phyloP scores from a whole-genome alignment of 2,888 invertebrate genomes.

The Schizaphis graminum region DNA sequence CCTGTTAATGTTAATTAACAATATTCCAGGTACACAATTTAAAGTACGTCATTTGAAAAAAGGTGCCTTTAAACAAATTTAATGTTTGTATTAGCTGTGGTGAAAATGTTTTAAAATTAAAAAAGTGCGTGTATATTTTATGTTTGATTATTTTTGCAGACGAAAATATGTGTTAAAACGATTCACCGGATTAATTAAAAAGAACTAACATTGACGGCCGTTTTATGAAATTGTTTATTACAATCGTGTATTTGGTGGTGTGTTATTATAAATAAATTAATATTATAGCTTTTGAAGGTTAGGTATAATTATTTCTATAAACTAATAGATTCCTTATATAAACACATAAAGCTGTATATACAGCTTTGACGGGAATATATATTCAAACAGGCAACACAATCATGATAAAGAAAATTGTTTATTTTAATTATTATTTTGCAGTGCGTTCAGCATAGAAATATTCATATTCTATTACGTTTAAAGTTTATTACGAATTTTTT shows the following conservation, averaged over 20 bases:
- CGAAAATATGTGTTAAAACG: background rate
- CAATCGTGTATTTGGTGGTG: background rate
- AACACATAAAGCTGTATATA: background rate
- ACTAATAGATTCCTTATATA: background rate
- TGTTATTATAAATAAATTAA: background rate
- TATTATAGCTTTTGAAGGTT: background rate
- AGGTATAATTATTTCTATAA: background rate
- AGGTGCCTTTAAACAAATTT: background rate
- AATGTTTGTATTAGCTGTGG: background rate
- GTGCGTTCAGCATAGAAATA: background rate
- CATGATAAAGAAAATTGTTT: background rate
- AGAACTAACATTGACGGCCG: background rate
- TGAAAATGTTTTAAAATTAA: background rate
- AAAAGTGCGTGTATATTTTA: background rate
- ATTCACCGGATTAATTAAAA: background rate
- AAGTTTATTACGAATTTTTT: background rate
- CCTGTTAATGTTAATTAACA: conserved; percentile 7
- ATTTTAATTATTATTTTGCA: background rate
- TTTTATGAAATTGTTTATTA: conserved; percentile 9
- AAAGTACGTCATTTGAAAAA: background rate
- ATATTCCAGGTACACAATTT: background rate
- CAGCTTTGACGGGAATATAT: background rate
- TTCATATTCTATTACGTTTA: background rate
- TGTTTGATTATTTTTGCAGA: background rate
- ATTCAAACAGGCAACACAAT: background rate